Conservation (phyloP, 1,140 invertebrate species). For the Oreohelix idahoensis region DNA sequence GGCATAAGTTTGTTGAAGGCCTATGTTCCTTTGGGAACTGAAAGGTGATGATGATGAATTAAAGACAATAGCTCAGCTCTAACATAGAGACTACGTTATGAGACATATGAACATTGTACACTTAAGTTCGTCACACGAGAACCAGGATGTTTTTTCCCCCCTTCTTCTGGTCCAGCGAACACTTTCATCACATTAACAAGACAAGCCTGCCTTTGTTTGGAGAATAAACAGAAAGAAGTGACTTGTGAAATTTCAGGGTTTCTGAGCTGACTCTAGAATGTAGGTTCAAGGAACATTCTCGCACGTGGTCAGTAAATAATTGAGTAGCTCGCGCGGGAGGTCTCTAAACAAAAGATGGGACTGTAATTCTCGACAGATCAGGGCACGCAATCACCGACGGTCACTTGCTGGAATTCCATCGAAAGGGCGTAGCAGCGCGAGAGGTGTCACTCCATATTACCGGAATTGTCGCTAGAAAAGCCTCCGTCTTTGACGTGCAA, state of each 20-base stretch:
- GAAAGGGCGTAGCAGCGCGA: slow-evolving; percentile 4
- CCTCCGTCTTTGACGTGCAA: slow-evolving; percentile 24
- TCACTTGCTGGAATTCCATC: slow-evolving; percentile 30
- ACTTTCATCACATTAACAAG: neutral
- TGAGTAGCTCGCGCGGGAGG: slow-evolving; percentile 15
- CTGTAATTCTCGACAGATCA: slow-evolving; percentile 7
- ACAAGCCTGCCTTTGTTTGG: neutral
- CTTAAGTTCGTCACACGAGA: too few species aligned
- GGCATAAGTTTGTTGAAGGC: too few species aligned
- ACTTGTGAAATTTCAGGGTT: slow-evolving; percentile 2
- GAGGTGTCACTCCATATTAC: slow-evolving; percentile 30
- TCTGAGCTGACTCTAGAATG: neutral
- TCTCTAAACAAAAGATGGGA: slow-evolving; percentile 30
- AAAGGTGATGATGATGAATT: too few species aligned
- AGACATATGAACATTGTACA: too few species aligned
- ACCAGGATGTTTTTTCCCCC: too few species aligned
- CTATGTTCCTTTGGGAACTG: too few species aligned
- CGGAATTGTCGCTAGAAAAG: slow-evolving; percentile 32
- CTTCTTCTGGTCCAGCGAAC: too few species aligned
- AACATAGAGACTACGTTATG: too few species aligned
- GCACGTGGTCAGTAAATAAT: slow-evolving; percentile 14
- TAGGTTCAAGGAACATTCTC: neutral
- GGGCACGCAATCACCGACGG: slow-evolving; percentile 26
- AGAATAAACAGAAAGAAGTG: slow-evolving; percentile 6
- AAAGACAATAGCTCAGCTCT: too few species aligned